phyloP scores from a whole-genome alignment of 37 sponge, comb jelly and placozoan genomes.

The Halichondria panicea region DNA sequence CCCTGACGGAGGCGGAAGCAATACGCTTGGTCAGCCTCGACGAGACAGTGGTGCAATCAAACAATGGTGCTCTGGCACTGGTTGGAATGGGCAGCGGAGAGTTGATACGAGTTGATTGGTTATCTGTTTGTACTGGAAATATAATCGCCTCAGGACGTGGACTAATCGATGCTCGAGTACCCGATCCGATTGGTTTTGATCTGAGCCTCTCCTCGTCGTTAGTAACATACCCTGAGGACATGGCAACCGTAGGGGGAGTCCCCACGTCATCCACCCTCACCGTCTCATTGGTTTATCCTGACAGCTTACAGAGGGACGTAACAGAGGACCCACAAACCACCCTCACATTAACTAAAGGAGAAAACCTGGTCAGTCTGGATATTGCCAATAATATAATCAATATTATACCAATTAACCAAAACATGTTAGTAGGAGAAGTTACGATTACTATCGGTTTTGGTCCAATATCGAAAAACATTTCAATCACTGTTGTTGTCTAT shows the following conservation, averaged over 20 bases:
- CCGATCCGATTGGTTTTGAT: conserved; percentile 28
- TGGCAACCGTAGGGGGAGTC: conserved; percentile 38
- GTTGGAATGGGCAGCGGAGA: conserved; percentile 37
- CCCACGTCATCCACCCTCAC: conserved; percentile 22
- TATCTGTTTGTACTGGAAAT: conserved; percentile 21
- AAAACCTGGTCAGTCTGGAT: background rate
- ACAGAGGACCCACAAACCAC: conserved; percentile 26
- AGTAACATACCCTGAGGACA: conserved; percentile 37
- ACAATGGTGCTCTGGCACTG: background rate
- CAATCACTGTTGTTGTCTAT: conserved; percentile 40
- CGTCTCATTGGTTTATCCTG: conserved; percentile 38
- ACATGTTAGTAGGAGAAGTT: background rate
- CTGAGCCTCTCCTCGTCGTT: conserved; percentile 8
- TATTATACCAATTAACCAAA: no score
- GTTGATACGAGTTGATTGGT: conserved; percentile 24
- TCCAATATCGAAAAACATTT: background rate
- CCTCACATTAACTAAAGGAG: conserved; percentile 16
- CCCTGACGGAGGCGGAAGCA: background rate
- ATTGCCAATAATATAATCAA: background rate
- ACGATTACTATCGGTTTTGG: background rate
- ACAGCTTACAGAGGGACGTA: conserved; percentile 32
- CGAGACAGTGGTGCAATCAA: conserved; percentile 16
- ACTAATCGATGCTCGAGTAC: background rate
- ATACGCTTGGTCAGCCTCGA: conserved; percentile 35
- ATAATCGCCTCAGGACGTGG: conserved; percentile 5